A percentile compares a stretch with the other conserved stretches of the same genome.
Evolutionary conservation across 1,140 invertebrate genomes (phyloP).

Genomic region (Homalodisca vitripennis): DNA sequence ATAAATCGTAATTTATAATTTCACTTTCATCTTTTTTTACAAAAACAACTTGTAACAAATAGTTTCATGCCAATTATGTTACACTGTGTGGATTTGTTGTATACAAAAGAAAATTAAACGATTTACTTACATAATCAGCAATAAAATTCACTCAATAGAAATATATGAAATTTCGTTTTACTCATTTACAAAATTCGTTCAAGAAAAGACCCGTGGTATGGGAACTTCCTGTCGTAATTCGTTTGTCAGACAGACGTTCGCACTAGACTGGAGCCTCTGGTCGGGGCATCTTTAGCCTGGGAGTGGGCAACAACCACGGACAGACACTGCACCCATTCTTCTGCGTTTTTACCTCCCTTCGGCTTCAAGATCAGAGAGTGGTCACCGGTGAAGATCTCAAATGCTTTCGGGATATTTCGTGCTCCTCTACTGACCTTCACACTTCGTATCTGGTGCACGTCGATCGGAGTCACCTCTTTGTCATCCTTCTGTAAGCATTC

Average conservation of each 20-base stretch:
- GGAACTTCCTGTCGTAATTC: no score
- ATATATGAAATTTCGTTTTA: no score
- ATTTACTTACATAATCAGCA: no score
- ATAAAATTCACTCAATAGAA: no score
- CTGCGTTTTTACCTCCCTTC: constrained; percentile 90
- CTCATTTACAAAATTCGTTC: no score
- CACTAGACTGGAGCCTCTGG: constrained; percentile 41
- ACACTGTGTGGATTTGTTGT: no score
- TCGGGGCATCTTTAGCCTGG: constrained; percentile 52
- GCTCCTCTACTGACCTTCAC: constrained; percentile 84
- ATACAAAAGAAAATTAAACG: no score
- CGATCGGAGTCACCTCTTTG: constrained; percentile 59
- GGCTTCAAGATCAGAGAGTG: constrained; percentile 90
- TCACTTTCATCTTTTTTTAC: no score
- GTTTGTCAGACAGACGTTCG: constrained; percentile 40
- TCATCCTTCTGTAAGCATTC: constrained; percentile 57
- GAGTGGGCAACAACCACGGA: constrained; percentile 86
- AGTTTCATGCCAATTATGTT: no score
- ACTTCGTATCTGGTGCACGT: constrained; percentile 88
- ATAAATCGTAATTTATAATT: no score
- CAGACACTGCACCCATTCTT: constrained; percentile 91
- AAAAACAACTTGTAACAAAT: no score
- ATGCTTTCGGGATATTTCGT: constrained; percentile 89
- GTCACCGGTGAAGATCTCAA: constrained; percentile 94
- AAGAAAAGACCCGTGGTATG: no score